phyloP scores from a whole-genome alignment of 2,888 invertebrate species.

The Eupithecia insigniata region DNA sequence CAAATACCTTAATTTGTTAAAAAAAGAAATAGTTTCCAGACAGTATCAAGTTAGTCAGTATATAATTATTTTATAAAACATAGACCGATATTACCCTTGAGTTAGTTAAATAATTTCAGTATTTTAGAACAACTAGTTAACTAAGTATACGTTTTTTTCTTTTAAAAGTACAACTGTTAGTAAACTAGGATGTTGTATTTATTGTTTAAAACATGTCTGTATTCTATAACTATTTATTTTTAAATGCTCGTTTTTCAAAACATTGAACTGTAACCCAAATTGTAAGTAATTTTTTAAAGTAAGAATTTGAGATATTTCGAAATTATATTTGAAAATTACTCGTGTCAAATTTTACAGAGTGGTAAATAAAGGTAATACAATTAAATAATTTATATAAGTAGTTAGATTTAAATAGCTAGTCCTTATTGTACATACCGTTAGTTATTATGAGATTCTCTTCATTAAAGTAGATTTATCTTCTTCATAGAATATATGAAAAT shows the following conservation, averaged over 20 bases:
- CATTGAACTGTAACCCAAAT: neutral
- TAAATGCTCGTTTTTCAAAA: neutral
- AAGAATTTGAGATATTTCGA: neutral
- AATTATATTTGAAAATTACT: slow-evolving; percentile 12
- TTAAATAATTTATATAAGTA: neutral
- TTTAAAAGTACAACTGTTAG: neutral
- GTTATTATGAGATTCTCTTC: slow-evolving; percentile 17
- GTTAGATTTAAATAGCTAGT: slow-evolving; percentile 3
- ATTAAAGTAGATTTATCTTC: slow-evolving; percentile 26
- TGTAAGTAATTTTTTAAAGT: neutral
- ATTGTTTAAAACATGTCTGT: neutral
- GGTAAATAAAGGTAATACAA: slow-evolving; percentile 10
- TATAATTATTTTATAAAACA: slow-evolving; percentile 40
- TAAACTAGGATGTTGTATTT: neutral
- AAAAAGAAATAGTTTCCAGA: neutral
- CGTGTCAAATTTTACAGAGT: slow-evolving; percentile 33
- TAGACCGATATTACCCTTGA: slow-evolving; percentile 73
- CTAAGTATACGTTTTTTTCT: neutral
- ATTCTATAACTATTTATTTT: neutral
- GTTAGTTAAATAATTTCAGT: slow-evolving; percentile 48
- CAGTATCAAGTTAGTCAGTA: neutral
- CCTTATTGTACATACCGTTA: slow-evolving; percentile 3
- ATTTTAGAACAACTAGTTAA: slow-evolving; percentile 43
- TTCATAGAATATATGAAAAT: neutral
- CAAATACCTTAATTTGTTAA: too few relatives aligned